phyloP scores from a whole-genome alignment of 35 echinoderm and acorn worm species.

The Strongylocentrotus purpuratus region DNA sequence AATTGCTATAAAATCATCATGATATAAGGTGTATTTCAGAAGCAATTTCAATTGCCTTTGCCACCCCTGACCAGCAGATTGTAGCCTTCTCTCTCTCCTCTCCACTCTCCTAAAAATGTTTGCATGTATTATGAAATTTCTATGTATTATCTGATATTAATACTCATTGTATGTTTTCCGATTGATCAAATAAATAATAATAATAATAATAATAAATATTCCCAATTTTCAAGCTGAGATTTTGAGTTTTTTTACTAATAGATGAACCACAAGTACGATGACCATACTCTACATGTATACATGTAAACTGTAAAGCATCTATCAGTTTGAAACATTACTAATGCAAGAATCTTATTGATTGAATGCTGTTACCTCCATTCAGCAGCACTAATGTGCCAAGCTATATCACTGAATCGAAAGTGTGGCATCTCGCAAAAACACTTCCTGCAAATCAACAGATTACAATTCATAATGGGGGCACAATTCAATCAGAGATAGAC shows the following conservation, averaged over 20 bases:
- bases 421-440: background rate
- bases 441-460: background rate
- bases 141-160: too few relatives aligned
- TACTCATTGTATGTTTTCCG: too few relatives aligned
- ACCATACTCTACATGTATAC: background rate
- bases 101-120: too few relatives aligned
- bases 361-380: background rate
- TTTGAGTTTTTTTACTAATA: background rate
- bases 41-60: too few relatives aligned
- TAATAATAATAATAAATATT: too few relatives aligned
- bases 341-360: background rate
- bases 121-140: too few relatives aligned
- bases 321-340: background rate
- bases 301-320: background rate
- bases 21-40: too few relatives aligned
- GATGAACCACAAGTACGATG: background rate
- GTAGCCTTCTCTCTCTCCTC: too few relatives aligned
- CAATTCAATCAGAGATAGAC: background rate
- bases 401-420: background rate
- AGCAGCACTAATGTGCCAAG: background rate
- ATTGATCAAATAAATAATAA: too few relatives aligned
- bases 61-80: too few relatives aligned
- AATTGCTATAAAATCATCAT: too few relatives aligned
- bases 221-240: background rate
- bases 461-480: conserved; percentile 1